A percentile compares a stretch with the other conserved stretches of the same genome.
These are phyloP conservation scores for Maconellicoccus hirsutus DNA, from an alignment of 1,140 invertebrate species.

Conservation along the genomic window DNA sequence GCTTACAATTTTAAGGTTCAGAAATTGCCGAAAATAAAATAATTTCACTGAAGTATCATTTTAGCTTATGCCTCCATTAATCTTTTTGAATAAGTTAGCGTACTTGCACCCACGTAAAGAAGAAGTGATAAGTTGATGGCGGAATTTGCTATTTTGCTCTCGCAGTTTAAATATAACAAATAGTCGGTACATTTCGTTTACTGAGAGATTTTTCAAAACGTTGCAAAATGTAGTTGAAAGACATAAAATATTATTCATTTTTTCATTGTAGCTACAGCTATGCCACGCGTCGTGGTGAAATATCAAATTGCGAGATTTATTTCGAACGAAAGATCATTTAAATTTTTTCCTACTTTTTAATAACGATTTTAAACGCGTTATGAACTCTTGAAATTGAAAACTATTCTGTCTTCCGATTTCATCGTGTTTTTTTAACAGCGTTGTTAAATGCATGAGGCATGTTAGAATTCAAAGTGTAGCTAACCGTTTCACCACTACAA, in stretches of 20 bases:
- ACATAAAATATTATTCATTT: background rate
- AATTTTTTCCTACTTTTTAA: background rate
- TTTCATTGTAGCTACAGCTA: background rate
- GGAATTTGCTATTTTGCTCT: background rate
- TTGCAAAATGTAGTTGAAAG: background rate
- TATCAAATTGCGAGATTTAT: background rate
- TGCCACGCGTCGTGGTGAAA: background rate
- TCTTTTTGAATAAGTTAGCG: background rate
- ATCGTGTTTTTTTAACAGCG: no score
- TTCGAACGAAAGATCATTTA: background rate
- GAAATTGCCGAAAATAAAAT: background rate
- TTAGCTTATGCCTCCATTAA: background rate
- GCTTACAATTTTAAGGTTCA: background rate
- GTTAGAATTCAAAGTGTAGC: no score
- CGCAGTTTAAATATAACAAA: conserved; percentile 1
- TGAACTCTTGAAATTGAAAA: no score
- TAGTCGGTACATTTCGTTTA: background rate
- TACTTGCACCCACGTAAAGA: background rate
- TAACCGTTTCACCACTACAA: no score
- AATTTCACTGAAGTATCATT: background rate
- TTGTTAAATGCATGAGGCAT: no score
- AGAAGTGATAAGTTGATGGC: background rate
- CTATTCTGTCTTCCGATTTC: no score
- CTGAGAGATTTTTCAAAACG: background rate
- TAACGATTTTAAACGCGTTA: background rate